These are phyloP conservation scores for Lamellibrachia satsuma DNA, from an alignment of 2,888 invertebrate genomes.

Conservation along the genomic window DNA sequence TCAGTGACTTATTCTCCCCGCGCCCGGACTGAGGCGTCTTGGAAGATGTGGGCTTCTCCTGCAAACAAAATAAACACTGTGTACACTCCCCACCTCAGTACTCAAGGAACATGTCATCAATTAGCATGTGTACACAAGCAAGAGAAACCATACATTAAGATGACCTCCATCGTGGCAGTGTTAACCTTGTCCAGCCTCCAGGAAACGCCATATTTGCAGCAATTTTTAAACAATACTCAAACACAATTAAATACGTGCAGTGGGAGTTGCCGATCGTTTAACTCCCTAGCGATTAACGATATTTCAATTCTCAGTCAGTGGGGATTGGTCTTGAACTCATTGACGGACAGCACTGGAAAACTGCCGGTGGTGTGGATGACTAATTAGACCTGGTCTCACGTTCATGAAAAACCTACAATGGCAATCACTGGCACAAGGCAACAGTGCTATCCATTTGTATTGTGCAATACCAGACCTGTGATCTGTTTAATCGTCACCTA, in stretches of 20 bases:
- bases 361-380: neutral
- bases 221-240: neutral
- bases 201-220: slow-evolving; percentile 68
- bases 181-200: slow-evolving; percentile 24
- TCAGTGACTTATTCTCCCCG: slow-evolving; percentile 36
- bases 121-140: neutral
- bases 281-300: neutral
- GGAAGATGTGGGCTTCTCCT: slow-evolving; percentile 38
- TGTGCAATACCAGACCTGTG: neutral
- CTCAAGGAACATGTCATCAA: neutral
- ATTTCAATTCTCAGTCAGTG: neutral
- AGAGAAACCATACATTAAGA: neutral
- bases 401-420: neutral
- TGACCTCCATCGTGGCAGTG: neutral
- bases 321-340: neutral
- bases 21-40: slow-evolving; percentile 38
- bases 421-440: neutral
- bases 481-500: neutral
- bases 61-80: slow-evolving; percentile 22
- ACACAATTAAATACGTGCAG: slow-evolving; percentile 17
- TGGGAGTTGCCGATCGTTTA: neutral
- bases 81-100: neutral
- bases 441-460: neutral
- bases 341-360: neutral
- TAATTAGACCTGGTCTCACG: neutral